Evolutionary conservation across 2,113 vertebrate genomes (phyloP).

Genomic region (Capreolus pygargus): DNA sequence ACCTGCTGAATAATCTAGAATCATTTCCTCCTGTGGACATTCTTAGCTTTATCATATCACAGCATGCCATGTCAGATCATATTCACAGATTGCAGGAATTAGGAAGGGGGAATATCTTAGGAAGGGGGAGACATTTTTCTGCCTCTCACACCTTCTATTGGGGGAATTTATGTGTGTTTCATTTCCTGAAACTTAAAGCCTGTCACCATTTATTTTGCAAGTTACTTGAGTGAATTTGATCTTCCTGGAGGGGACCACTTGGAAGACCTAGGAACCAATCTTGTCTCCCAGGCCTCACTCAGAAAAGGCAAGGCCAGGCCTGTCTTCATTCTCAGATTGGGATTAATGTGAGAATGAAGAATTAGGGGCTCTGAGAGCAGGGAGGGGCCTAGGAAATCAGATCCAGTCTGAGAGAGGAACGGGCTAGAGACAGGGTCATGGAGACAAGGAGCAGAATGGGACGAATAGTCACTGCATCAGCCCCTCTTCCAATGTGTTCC

Average conservation of each 20-base stretch:
- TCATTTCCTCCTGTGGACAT: not conserved
- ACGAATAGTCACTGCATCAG: not conserved
- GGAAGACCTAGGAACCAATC: not conserved
- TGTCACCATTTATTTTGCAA: not conserved
- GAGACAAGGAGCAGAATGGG: not conserved
- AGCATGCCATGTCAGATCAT: not conserved
- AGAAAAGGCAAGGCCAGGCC: not conserved
- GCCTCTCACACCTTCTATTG: not conserved
- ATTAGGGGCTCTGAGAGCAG: not conserved
- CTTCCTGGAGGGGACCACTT: not conserved
- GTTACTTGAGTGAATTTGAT: not conserved
- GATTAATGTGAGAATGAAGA: not conserved
- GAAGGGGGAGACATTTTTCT: not conserved
- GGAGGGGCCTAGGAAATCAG: not conserved
- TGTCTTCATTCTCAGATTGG: not conserved
- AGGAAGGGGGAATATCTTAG: not conserved
- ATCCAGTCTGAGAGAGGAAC: not conserved
- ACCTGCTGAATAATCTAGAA: not conserved
- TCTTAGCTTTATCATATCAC: not conserved
- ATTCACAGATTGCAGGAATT: not conserved
- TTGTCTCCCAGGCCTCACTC: not conserved
- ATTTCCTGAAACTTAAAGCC: not conserved
- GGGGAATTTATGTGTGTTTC: conserved; percentile 11
- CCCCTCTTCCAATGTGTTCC: not conserved
- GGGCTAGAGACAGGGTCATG: not conserved